phyloP scores from a whole-genome alignment of 2,797 vertebrate genomes.

The Pangasius krempfi region DNA sequence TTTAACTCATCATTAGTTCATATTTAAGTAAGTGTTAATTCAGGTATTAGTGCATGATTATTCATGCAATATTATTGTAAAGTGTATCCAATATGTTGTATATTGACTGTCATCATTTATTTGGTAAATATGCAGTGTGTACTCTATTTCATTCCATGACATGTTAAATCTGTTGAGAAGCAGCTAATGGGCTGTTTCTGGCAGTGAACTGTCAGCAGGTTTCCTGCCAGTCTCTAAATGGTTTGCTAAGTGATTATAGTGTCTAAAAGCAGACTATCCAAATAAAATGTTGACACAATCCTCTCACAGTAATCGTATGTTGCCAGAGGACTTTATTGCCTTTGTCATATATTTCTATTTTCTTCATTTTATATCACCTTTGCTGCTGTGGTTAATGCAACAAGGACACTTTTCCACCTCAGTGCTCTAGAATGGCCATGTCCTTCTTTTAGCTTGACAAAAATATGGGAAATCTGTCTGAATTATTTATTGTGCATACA shows the following conservation, averaged over 20 bases:
- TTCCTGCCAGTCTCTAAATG: neutral
- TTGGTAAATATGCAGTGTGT: neutral
- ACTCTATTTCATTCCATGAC: neutral
- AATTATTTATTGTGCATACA: slow-evolving; percentile 44
- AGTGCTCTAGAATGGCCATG: neutral
- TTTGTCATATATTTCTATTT: neutral
- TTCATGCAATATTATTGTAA: no score
- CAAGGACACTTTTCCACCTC: neutral
- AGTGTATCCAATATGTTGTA: neutral
- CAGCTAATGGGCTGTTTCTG: slow-evolving; percentile 1
- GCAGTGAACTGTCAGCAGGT: neutral
- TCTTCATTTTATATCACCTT: neutral
- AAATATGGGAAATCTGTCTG: slow-evolving; percentile 28
- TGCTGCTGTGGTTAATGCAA: neutral
- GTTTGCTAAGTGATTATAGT: neutral
- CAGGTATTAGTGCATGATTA: no score
- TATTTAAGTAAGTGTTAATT: no score
- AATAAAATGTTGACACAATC: slow-evolving; percentile 2
- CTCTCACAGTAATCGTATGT: neutral
- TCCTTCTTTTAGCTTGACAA: slow-evolving; percentile 25
- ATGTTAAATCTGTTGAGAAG: slow-evolving; percentile 8
- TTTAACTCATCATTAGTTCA: no score
- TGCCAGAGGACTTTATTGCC: neutral
- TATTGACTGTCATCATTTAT: neutral
- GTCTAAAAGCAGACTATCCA: slow-evolving; percentile 7